These are phyloP conservation scores for Battus philenor DNA, from an alignment of 1,140 invertebrate species.

Conservation along the genomic window DNA sequence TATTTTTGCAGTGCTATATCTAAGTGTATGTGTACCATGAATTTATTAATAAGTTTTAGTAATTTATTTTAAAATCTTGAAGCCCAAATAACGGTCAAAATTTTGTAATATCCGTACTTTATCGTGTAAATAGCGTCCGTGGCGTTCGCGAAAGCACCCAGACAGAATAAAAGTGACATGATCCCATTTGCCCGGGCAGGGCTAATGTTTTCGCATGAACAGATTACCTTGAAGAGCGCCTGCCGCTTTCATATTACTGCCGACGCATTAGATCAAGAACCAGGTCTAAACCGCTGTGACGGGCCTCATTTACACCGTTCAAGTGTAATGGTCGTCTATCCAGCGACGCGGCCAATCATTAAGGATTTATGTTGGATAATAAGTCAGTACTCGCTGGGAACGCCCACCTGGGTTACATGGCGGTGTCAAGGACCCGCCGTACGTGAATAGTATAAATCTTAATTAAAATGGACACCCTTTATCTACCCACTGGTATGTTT, in stretches of 20 bases:
- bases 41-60: too few relatives aligned
- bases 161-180: too few relatives aligned
- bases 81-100: too few relatives aligned
- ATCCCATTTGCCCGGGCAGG: too few relatives aligned
- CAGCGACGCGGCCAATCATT: constrained; percentile 31
- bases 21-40: too few relatives aligned
- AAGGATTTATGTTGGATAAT: constrained; percentile 43
- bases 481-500: neutral
- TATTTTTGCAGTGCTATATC: too few relatives aligned
- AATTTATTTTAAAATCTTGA: too few relatives aligned
- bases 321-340: constrained; percentile 32
- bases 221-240: constrained; percentile 3
- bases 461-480: constrained; percentile 4
- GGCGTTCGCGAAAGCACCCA: too few relatives aligned
- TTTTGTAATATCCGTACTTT: too few relatives aligned
- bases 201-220: constrained; percentile 4
- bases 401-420: constrained; percentile 23
- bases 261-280: constrained; percentile 30
- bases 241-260: constrained; percentile 25
- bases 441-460: neutral
- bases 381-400: constrained; percentile 21
- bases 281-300: constrained; percentile 26
- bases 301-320: constrained; percentile 35
- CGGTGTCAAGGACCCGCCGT: neutral
- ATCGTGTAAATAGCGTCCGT: too few relatives aligned